phyloP scores from a whole-genome alignment of 1,140 invertebrate species.

The Yoshiicerus persimilis region DNA sequence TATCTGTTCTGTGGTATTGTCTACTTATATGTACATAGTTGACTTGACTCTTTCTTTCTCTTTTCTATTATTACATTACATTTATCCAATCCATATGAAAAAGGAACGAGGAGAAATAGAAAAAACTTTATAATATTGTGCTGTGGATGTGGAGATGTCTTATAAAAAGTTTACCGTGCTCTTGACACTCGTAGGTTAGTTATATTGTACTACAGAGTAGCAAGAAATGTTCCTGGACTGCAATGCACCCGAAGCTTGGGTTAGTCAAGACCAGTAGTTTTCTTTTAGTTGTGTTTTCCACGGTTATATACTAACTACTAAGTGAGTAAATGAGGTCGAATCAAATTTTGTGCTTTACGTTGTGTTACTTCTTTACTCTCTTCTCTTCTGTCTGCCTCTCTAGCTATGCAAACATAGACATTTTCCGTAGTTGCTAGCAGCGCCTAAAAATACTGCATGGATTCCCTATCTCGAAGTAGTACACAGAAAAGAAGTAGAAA shows the following conservation, averaged over 20 bases:
- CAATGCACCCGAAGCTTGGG: background rate
- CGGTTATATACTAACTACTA: background rate
- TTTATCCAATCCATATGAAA: background rate
- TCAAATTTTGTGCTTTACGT: background rate
- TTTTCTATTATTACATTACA: background rate
- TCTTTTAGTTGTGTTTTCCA: background rate
- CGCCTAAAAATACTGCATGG: background rate
- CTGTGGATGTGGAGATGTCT: background rate
- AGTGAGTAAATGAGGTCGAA: background rate
- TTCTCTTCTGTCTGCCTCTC: background rate
- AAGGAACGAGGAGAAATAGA: background rate
- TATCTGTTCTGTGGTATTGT: too few relatives aligned
- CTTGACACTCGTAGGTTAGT: background rate
- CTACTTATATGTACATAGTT: too few relatives aligned
- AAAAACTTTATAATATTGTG: constrained; percentile 8
- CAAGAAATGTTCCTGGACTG: background rate
- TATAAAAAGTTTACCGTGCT: background rate
- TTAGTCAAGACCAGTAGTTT: background rate
- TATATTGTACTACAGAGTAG: background rate
- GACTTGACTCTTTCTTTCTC: background rate
- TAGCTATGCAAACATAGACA: background rate
- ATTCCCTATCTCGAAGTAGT: background rate
- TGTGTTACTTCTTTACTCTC: background rate
- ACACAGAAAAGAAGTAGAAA: background rate
- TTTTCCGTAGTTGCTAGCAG: background rate